Evolutionary conservation across 2,888 invertebrate genomes (phyloP).

Genomic region (Orchesella flavescens): DNA sequence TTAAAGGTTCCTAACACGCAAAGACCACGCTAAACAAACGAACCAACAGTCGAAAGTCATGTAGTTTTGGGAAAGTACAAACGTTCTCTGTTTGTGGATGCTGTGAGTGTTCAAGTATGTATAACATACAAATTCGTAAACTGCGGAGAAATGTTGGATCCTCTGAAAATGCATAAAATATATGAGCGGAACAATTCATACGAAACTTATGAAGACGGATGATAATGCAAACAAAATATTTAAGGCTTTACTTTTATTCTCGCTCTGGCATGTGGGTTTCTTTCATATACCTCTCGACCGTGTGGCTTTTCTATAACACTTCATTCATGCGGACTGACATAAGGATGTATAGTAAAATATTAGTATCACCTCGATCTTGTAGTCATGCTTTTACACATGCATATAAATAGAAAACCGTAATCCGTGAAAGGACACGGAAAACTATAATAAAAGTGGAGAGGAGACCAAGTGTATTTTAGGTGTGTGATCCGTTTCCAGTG

Average conservation of each 20-base stretch:
- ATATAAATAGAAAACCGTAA: not conserved
- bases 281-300: not conserved
- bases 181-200: not conserved
- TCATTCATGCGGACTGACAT: not conserved
- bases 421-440: not conserved
- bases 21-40: not conserved
- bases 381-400: not conserved
- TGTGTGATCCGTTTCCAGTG: not conserved
- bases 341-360: not conserved
- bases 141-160: not conserved
- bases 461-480: not conserved
- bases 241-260: conserved; percentile 21
- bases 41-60: not conserved
- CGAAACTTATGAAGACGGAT: conserved; percentile 43
- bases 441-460: not conserved
- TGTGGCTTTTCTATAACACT: not conserved
- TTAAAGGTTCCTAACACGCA: conserved; percentile 30
- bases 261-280: not conserved
- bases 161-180: not conserved
- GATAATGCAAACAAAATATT: conserved; percentile 40
- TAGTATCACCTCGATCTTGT: not conserved
- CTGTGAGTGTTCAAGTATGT: not conserved
- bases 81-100: not conserved
- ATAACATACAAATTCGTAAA: not conserved
- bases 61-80: conserved; percentile 1